Conservation (phyloP, 1,140 invertebrate species). For the Nixonia krombeini region DNA sequence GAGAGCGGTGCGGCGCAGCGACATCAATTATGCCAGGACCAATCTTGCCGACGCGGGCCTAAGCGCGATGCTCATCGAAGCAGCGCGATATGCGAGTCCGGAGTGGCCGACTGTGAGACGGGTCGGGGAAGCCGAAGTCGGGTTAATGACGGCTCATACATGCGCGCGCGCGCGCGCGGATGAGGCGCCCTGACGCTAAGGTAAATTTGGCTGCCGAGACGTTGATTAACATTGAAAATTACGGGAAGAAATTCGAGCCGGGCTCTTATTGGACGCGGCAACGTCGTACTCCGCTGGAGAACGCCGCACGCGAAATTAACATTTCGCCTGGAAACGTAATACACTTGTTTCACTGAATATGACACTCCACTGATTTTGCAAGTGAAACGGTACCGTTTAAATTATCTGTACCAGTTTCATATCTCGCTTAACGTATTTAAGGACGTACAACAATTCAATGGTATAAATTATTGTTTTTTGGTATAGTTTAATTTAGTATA, state of each 20-base stretch:
- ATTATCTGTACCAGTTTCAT: too few species aligned
- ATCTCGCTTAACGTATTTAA: too few species aligned
- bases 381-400: too few species aligned
- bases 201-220: background rate
- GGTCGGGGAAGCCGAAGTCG: background rate
- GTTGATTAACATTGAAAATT: conserved; percentile 3
- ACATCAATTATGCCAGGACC: conserved; percentile 13
- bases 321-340: too few species aligned
- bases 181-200: background rate
- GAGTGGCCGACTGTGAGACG: background rate
- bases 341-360: too few species aligned
- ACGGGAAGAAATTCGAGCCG: background rate
- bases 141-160: conserved; percentile 1
- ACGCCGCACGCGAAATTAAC: too few species aligned
- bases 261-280: background rate
- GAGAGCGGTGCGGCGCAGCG: background rate
- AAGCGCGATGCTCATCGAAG: conserved; percentile 3
- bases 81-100: background rate
- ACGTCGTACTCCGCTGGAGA: background rate
- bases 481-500: too few species aligned
- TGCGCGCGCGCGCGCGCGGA: background rate
- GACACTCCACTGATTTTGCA: too few species aligned
- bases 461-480: too few species aligned
- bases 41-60: conserved; percentile 7
- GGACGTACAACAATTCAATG: too few species aligned